Conservation (phyloP, 1,140 invertebrate genomes). For the Papilio polytes region DNA sequence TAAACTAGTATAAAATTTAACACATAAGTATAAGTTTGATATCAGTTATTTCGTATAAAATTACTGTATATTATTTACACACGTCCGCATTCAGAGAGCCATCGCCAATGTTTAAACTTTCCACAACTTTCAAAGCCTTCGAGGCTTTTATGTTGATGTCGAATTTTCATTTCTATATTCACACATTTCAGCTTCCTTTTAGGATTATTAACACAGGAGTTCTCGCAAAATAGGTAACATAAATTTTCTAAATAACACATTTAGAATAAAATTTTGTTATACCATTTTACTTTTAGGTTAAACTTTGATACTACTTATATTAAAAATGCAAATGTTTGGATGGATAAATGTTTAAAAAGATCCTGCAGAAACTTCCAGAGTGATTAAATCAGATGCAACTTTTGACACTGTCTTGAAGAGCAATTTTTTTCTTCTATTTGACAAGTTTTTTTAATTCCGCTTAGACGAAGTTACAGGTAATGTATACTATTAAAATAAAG, state of each 20-base stretch:
- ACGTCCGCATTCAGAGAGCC: neutral
- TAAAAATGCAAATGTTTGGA: no score
- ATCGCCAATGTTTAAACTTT: constrained; percentile 18
- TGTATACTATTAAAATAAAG: no score
- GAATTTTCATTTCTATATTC: constrained; percentile 16
- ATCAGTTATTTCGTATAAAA: neutral
- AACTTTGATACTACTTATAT: no score
- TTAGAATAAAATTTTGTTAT: neutral
- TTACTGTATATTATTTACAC: constrained; percentile 2
- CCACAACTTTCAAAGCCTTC: constrained; percentile 8
- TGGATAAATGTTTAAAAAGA: no score
- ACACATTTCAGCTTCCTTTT: constrained; percentile 20
- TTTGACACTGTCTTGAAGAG: no score
- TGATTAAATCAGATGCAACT: no score
- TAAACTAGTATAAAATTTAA: neutral
- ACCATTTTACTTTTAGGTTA: neutral
- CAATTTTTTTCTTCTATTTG: no score
- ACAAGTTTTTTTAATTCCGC: no score
- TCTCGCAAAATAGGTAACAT: constrained; percentile 8
- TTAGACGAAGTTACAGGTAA: no score
- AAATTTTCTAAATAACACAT: neutral
- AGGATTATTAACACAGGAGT: constrained; percentile 19
- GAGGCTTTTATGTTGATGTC: constrained; percentile 6
- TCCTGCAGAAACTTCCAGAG: no score
- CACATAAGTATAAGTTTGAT: neutral